Evolutionary conservation across 2,797 vertebrate species (phyloP), one percentile per base, ranked within the genome.

Genomic region (Poeciliopsis infans): DNA sequence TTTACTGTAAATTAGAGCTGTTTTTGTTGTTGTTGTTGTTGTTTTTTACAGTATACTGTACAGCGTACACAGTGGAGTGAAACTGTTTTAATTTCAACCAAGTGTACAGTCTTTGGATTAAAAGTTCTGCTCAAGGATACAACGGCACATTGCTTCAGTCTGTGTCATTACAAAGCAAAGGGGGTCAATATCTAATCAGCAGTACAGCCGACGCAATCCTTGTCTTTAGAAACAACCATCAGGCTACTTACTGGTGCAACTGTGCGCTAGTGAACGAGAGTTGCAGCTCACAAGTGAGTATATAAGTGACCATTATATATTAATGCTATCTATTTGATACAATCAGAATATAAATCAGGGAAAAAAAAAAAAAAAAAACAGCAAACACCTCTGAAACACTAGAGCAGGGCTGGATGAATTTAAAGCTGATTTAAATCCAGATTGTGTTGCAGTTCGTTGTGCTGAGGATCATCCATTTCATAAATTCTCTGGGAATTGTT

Each of bases 161-260:
- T 74, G 8, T 77, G 43, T 69, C 33, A 74, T 77, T 74, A 79
- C 76, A 43, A 82, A 78, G 75, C 61, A 39, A 33, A 10, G 4
- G 23, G 36, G 78, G 57, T 83, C 75, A 85, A 81, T 75, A 87
- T 86, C 59, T 74, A 81, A 82, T 83, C 69, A 77, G 46, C 70
- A 59, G 70, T 13, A 49, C 31, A 61, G 68, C 78, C 51, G 64
- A 70, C 49, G 7, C 47, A 69, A 64, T 84, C 49, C 76, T 74
- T 61, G 55, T 57, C 66, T 74, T 77, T 53, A 66, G 81, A 79
- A 57, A 64, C 72, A 39, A 66, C 70, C 55, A 84, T 55, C 51
- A 41, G 51, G 70, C 82, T 39, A 74, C 53, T 59, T 66, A 72
- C 68, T 55, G 55, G 49, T 47, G 13, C 25, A 72, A 45, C 47